These are phyloP conservation scores for Drosophila mercatorum DNA, from an alignment of 2,888 invertebrate species.

Conservation along the genomic window DNA sequence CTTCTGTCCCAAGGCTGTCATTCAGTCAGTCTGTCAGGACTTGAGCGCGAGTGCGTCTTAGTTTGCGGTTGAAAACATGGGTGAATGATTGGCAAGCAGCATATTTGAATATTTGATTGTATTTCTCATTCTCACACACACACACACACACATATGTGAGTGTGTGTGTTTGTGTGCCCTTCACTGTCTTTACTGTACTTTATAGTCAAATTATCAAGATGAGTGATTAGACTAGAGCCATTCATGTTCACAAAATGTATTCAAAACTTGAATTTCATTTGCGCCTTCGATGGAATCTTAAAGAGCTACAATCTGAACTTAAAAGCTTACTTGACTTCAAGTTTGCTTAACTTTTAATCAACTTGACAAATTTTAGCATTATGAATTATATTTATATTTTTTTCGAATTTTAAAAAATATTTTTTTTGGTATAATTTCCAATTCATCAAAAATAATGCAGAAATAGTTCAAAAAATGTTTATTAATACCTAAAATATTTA, in stretches of 20 bases:
- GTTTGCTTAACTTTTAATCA: not conserved
- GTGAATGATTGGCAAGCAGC: constrained; percentile 59
- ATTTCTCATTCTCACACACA: constrained; percentile 10
- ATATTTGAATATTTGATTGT: constrained; percentile 74
- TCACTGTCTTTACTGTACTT: not conserved
- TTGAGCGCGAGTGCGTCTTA: constrained; percentile 56
- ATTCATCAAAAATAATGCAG: no score
- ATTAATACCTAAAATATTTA: no score
- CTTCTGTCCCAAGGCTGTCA: constrained; percentile 14
- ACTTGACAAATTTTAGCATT: not conserved
- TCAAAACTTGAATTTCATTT: not conserved
- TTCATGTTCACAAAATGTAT: not conserved
- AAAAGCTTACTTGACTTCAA: not conserved
- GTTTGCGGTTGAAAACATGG: constrained; percentile 67
- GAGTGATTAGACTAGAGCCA: constrained; percentile 1
- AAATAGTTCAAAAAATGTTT: no score
- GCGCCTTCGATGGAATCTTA: not conserved
- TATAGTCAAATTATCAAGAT: constrained; percentile 7
- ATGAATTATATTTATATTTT: no score
- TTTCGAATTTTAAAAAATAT: no score
- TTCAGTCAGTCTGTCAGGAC: constrained; percentile 20
- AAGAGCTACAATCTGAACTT: not conserved
- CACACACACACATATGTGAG: not conserved
- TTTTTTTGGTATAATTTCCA: no score
- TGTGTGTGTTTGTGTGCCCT: constrained; percentile 1